These are phyloP conservation scores for Myotis brandtii DNA, from an alignment of 2,113 vertebrate genomes.

Conservation along the genomic window DNA sequence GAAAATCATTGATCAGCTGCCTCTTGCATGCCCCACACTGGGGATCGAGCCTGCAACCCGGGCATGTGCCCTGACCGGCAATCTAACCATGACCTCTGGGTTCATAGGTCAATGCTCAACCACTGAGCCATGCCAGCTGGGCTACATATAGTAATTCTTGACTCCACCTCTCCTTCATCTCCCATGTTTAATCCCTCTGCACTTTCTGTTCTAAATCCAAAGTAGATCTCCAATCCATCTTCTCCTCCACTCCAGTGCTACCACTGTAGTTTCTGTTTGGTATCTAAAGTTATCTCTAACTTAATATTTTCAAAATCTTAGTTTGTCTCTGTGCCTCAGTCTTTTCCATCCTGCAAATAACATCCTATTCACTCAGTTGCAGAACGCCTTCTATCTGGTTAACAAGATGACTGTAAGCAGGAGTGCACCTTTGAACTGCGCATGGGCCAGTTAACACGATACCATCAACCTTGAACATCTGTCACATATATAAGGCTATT, in stretches of 20 bases:
- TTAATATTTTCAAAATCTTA: neutral
- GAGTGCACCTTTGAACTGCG: neutral
- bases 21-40: no score
- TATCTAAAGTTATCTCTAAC: neutral
- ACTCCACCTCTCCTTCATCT: neutral
- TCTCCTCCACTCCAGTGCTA: neutral
- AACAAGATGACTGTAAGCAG: neutral
- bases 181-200: neutral
- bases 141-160: neutral
- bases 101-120: no score
- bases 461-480: neutral
- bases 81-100: no score
- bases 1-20: no score
- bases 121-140: no score
- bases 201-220: neutral
- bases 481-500: neutral
- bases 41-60: no score
- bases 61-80: no score
- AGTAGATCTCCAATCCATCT: neutral
- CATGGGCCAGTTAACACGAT: neutral
- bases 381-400: neutral
- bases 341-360: neutral
- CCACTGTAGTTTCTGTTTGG: neutral
- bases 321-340: neutral
- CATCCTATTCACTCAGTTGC: neutral